Percentiles rank a stretch among this genome's conserved stretches.
These are phyloP conservation scores for Drosophila siamana DNA, from an alignment of 2,888 invertebrate genomes.

Conservation along the genomic window DNA sequence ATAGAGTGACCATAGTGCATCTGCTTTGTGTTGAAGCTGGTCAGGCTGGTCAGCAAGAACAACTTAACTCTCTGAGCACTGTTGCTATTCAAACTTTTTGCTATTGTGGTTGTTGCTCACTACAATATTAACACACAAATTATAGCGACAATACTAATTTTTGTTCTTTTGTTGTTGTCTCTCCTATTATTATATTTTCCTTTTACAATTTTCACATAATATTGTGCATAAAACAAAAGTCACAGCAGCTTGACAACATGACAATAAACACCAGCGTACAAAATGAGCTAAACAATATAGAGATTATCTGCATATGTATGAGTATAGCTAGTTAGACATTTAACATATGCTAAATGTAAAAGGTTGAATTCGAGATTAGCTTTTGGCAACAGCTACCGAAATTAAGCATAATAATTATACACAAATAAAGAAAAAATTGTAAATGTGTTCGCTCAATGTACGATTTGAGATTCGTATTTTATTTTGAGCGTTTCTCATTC, in stretches of 20 bases:
- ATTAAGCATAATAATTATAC: constrained; percentile 5
- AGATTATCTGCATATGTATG: constrained; percentile 26
- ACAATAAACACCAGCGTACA: constrained; percentile 31
- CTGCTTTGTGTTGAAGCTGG: constrained; percentile 67
- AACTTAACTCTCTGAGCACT: constrained; percentile 17
- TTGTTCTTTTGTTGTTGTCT: constrained; percentile 46
- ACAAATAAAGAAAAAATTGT: background rate
- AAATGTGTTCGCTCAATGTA: background rate
- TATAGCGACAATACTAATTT: constrained; percentile 60
- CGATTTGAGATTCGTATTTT: background rate
- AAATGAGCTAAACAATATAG: constrained; percentile 39
- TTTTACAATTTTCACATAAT: constrained; percentile 58
- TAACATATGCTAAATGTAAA: constrained; percentile 18
- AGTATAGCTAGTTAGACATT: constrained; percentile 8
- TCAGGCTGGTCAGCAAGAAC: constrained; percentile 51
- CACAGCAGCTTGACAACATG: constrained; percentile 23
- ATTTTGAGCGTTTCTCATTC: background rate
- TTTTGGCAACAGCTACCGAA: constrained; percentile 43
- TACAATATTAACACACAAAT: constrained; percentile 61
- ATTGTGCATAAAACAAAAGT: constrained; percentile 55
- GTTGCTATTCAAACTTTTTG: constrained; percentile 38
- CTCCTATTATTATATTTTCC: constrained; percentile 43
- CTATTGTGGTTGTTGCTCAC: constrained; percentile 32
- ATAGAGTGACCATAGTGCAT: constrained; percentile 64
- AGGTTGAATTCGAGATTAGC: constrained; percentile 37